Evolutionary conservation across 2,888 invertebrate genomes (phyloP).

Genomic region (Cantharis lateralis): DNA sequence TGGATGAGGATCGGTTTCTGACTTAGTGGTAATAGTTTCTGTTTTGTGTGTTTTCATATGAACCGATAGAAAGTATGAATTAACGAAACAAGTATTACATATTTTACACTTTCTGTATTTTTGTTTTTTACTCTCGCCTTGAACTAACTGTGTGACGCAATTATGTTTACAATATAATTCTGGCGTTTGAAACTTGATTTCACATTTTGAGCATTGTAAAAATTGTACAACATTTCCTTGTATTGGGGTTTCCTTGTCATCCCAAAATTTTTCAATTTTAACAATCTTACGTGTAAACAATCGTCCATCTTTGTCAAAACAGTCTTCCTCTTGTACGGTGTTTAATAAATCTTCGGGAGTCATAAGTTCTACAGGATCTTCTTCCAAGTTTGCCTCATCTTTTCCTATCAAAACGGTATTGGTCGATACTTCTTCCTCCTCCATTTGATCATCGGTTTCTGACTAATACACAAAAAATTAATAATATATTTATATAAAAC

Average conservation of each 20-base stretch:
- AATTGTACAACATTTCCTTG: slow-evolving; percentile 43
- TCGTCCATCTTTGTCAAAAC: slow-evolving; percentile 58
- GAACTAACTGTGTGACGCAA: slow-evolving; percentile 44
- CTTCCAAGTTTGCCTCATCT: background rate
- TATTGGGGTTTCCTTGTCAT: slow-evolving; percentile 40
- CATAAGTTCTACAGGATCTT: slow-evolving; percentile 37
- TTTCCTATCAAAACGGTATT: background rate
- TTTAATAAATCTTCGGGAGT: slow-evolving; percentile 44
- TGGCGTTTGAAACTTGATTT: slow-evolving; percentile 55
- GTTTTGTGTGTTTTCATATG: slow-evolving; percentile 66
- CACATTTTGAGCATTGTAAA: slow-evolving; percentile 58
- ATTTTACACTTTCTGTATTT: slow-evolving; percentile 53
- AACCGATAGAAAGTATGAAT: slow-evolving; percentile 62
- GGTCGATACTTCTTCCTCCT: background rate
- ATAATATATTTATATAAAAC: background rate
- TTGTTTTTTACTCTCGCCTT: slow-evolving; percentile 18
- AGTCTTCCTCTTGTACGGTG: slow-evolving; percentile 57
- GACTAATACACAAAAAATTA: background rate
- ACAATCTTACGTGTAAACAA: slow-evolving; percentile 61
- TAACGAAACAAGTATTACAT: slow-evolving; percentile 59
- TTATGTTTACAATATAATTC: slow-evolving; percentile 56
- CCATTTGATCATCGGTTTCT: background rate
- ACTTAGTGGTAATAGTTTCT: slow-evolving; percentile 12
- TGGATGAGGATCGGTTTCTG: slow-evolving; percentile 34
- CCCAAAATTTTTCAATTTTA: slow-evolving; percentile 65